Evolutionary conservation across 1,140 invertebrate genomes (phyloP).

Genomic region (Yoshiicerus persimilis): DNA sequence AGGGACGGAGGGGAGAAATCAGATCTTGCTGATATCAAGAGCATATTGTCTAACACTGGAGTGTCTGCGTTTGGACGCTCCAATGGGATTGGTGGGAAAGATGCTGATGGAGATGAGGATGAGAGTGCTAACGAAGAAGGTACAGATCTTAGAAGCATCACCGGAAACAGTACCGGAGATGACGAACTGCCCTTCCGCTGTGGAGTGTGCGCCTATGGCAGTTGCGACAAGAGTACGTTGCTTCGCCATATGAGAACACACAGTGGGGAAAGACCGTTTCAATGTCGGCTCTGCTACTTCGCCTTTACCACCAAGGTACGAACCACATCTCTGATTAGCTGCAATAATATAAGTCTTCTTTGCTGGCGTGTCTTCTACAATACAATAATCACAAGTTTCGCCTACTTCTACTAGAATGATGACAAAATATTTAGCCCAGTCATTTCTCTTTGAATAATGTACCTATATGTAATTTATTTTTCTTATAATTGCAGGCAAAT

Average conservation of each 20-base stretch:
- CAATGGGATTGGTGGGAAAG: neutral
- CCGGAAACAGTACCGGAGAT: conserved; percentile 57
- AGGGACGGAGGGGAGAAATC: conserved; percentile 13
- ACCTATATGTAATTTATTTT: too few relatives aligned
- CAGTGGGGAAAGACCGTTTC: conserved; percentile 91
- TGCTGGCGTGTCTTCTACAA: neutral
- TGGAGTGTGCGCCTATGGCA: conserved; percentile 87
- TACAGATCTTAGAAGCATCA: conserved; percentile 53
- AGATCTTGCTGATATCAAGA: conserved; percentile 23
- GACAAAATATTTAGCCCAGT: neutral
- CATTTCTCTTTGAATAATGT: neutral
- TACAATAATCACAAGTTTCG: neutral
- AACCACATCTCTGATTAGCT: neutral
- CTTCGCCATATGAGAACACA: conserved; percentile 88
- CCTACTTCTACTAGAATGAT: neutral
- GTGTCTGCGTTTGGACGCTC: neutral
- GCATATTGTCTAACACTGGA: conserved; percentile 16
- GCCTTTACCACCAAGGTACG: conserved; percentile 87
- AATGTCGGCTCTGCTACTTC: conserved; percentile 89
- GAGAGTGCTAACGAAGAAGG: conserved; percentile 55
- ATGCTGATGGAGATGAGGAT: conserved; percentile 29
- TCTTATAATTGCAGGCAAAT: conserved; percentile 61
- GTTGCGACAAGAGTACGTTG: conserved; percentile 85
- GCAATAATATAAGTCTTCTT: neutral
- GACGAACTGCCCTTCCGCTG: conserved; percentile 70